Conservation (phyloP, 1,140 invertebrate genomes). For the Telenomus remus region DNA sequence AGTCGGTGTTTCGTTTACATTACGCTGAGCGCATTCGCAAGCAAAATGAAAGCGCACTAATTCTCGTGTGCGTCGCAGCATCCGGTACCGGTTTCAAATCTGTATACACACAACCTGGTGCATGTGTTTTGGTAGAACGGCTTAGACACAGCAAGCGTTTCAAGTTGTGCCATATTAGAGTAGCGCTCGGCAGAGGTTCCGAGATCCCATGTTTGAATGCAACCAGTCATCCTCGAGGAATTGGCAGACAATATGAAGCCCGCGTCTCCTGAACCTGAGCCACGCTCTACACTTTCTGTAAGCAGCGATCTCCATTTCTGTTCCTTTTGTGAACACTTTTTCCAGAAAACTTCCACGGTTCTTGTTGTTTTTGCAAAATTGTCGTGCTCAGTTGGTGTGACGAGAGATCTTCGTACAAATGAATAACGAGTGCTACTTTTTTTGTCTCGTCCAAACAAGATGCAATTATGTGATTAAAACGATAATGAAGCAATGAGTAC, state of each 20-base stretch:
- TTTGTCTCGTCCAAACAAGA: too few species aligned
- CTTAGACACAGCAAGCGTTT: conserved; percentile 68
- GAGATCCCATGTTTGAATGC: conserved; percentile 65
- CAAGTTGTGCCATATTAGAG: conserved; percentile 69
- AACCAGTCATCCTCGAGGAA: conserved; percentile 72
- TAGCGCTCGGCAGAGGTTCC: conserved; percentile 57
- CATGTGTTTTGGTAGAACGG: conserved; percentile 62
- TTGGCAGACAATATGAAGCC: conserved; percentile 71
- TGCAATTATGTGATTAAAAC: too few species aligned
- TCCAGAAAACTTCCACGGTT: conserved; percentile 46
- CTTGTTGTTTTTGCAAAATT: conserved; percentile 46
- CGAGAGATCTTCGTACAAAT: conserved; percentile 14
- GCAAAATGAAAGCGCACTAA: conserved; percentile 41
- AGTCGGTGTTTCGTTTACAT: conserved; percentile 20
- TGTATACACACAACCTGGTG: conserved; percentile 42
- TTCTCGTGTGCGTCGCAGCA: conserved; percentile 53
- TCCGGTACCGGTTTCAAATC: conserved; percentile 48
- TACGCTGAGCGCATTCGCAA: conserved; percentile 24
- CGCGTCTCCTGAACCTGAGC: conserved; percentile 46
- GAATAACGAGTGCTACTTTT: neutral
- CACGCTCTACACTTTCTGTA: conserved; percentile 48
- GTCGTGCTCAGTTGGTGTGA: conserved; percentile 25
- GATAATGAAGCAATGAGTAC: too few species aligned
- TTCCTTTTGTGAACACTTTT: conserved; percentile 51
- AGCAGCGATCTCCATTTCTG: conserved; percentile 60